Base-by-base conservation (phyloP, 2,113 vertebrate genomes). In the Bolborhynchus lineola region DNA sequence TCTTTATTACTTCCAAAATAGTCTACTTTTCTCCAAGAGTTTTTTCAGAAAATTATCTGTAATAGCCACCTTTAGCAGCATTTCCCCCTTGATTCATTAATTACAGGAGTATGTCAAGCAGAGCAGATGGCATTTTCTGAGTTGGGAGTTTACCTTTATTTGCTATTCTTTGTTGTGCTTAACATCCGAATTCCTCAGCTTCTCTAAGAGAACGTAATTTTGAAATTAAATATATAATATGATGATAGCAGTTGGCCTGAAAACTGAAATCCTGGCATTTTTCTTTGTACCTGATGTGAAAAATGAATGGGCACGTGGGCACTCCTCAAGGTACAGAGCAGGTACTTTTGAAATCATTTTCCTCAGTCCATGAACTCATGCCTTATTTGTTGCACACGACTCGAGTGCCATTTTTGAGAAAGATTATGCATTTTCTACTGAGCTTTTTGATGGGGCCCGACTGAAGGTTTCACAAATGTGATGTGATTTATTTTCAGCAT, bases 61-160 rank as follows among this genome's bases (percentile, higher is more conserved):
- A 60, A 71, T 78, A 72, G n/a, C 41, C 41, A 52, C 55, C 29
- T 63, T 65, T 59, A 53, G 68, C 49, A 83, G 68, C 20, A 7
- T 77, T 92, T 96, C 80, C 0, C 13, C 29, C 25, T 80, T 70
- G 46, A 39, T 89, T 88, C 42, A 50, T 92, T 95, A 90, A 88
- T 88, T 88, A 68, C 24, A 91, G 70, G 44, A 89, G n/a, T 28
- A 68, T 64, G 42, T 94, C 69, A 93, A 50, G 60, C 47, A 86
- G 60, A 88, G 65, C 80, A 91, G 72, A 67, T 86, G 60, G 50
- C 46, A 47, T 92, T 95, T 94, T 93, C 82, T 46, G 39, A 75
- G 47, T 60, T 89, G 60, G 70, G 42, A 68, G 60, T 96, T 91
- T 89, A 93, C 72, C 83, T 88, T 62, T 88, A 68, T 82, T 85